Base-by-base conservation (phyloP, 2,113 vertebrate species). In the Ahaetulla prasina region DNA sequence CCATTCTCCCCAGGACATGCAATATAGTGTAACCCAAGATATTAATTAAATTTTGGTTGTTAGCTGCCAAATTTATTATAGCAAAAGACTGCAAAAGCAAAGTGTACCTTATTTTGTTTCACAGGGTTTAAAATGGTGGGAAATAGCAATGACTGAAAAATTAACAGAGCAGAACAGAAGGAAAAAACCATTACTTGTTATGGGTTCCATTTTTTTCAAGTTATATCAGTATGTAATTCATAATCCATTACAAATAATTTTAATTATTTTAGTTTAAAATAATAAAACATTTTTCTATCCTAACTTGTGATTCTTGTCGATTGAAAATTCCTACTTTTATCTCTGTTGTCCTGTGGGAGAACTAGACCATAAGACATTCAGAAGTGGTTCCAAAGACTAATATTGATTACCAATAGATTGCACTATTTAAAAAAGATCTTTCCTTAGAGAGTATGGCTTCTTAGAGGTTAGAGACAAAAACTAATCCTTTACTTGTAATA, bases 391-490 rank as follows among this genome's bases (percentile, higher is more conserved):
- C 43, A 93, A 55, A 74, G 9, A 35, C 86, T 18, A 8, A 49
- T 6, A 86, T 93, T 93, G 91, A 52, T 93, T 94, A 93, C 57
- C 25, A 3, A 1, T n/a, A 23, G 14, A 54, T 91, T 92, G 20
- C 4, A 0, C 63, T 45, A 3, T 89, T 74, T 92, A 63, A 90
- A 91, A 92, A 35, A 0, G 43, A 2, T 68, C 39, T 8, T 94
- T 68, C 18, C 80, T 90, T 53, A 20, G 8, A 87, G 3, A 27
- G 86, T 89, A 91, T 49, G 43, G 43, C 11, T 49, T 45, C 1
- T 7, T 10, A 30, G 92, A 63, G 7, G 87, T 8, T 68, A 88
- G 68, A 84, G 86, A 80, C 55, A 86, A 91, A 30, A 80, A 11
- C 22, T 47, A 90, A 92, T 91, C 55, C 43, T 45, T 74, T 86